phyloP scores from a whole-genome alignment of 2,888 invertebrate species.

The Galeopsomyia nigrocyanea region DNA sequence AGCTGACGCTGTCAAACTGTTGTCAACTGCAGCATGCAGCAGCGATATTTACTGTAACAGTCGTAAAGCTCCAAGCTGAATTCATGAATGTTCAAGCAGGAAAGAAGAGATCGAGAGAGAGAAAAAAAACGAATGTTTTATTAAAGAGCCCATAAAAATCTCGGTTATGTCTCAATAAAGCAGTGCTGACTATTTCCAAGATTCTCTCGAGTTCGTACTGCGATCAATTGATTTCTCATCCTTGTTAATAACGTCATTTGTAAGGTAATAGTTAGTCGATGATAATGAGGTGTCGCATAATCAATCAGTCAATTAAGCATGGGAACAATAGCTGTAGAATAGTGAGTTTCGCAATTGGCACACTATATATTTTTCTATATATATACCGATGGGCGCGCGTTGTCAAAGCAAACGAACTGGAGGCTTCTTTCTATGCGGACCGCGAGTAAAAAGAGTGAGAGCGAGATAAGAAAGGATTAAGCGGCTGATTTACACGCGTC shows the following conservation, averaged over 20 bases:
- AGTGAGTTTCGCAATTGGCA: no score
- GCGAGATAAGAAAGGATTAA: constrained; percentile 53
- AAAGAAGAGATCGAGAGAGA: no score
- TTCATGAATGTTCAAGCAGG: neutral
- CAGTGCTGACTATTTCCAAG: no score
- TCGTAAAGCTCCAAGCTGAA: constrained; percentile 23
- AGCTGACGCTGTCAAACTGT: neutral
- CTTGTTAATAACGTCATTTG: no score
- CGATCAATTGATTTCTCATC: no score
- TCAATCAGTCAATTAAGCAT: neutral
- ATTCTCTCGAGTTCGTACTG: no score
- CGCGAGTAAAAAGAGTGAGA: constrained; percentile 27
- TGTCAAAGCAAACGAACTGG: constrained; percentile 29
- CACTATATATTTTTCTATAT: constrained; percentile 7
- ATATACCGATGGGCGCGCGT: constrained; percentile 12
- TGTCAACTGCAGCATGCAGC: no score
- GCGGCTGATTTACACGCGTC: constrained; percentile 59
- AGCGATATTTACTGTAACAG: neutral
- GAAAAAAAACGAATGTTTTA: neutral
- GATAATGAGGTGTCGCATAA: no score
- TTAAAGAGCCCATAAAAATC: neutral
- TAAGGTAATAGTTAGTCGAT: no score
- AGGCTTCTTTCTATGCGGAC: neutral
- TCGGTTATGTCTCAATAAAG: no score
- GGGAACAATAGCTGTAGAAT: no score